phyloP scores from a whole-genome alignment of 2,888 invertebrate genomes.

The Miltochrista miniata region DNA sequence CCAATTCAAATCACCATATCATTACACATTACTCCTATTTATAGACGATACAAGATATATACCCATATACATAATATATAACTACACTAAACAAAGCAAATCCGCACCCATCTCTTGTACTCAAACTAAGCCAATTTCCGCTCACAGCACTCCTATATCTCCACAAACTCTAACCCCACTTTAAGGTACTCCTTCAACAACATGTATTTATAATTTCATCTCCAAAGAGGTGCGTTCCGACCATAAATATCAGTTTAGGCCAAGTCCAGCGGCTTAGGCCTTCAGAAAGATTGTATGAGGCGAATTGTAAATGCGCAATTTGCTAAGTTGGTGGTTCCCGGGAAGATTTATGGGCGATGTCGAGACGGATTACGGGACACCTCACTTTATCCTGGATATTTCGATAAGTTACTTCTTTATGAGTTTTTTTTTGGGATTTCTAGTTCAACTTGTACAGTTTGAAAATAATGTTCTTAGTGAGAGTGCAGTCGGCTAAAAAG shows the following conservation, averaged over 20 bases:
- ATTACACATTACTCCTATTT: too few species aligned
- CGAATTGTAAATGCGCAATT: slow-evolving; percentile 74
- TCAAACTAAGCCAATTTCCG: slow-evolving; percentile 18
- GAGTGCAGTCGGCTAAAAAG: too few species aligned
- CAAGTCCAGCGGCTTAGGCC: slow-evolving; percentile 45
- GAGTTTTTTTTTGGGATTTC: slow-evolving; percentile 21
- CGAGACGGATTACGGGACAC: slow-evolving; percentile 53
- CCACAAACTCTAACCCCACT: slow-evolving; percentile 32
- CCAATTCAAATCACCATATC: too few species aligned
- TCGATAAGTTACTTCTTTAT: slow-evolving; percentile 35
- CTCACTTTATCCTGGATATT: slow-evolving; percentile 49
- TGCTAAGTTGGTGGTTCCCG: slow-evolving; percentile 54
- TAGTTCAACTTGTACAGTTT: background rate
- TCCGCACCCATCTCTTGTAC: background rate
- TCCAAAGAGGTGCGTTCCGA: slow-evolving; percentile 55
- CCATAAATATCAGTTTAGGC: slow-evolving; percentile 75
- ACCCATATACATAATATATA: background rate
- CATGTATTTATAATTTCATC: slow-evolving; percentile 42
- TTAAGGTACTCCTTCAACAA: slow-evolving; percentile 37
- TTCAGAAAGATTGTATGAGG: slow-evolving; percentile 52
- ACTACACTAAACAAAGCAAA: background rate
- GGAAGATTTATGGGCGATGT: slow-evolving; percentile 53
- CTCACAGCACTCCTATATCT: slow-evolving; percentile 5
- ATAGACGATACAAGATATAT: background rate
- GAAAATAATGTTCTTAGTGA: background rate